These are phyloP conservation scores for Cantharis flavilabris DNA, from an alignment of 2,888 invertebrate species.

Conservation along the genomic window DNA sequence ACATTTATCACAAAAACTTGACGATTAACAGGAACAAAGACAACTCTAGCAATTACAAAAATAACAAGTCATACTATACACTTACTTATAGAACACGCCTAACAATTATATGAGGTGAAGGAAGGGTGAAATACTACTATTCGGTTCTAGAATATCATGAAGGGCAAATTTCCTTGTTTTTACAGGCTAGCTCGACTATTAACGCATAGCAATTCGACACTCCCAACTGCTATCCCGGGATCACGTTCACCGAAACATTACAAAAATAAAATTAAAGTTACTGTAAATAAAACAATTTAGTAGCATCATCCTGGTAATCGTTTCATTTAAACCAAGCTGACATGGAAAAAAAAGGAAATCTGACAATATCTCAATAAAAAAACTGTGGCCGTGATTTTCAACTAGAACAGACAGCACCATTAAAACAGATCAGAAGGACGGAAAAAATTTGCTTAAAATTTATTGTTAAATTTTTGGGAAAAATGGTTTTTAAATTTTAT, in stretches of 20 bases:
- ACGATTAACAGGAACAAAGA: slow-evolving; percentile 23
- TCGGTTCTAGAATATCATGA: not conserved
- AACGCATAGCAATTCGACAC: too few species aligned
- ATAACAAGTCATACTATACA: slow-evolving; percentile 20
- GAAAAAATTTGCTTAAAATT: not conserved
- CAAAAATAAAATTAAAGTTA: too few species aligned
- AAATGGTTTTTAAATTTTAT: not conserved
- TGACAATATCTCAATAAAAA: not conserved
- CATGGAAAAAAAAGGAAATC: too few species aligned
- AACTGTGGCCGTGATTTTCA: not conserved
- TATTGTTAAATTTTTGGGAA: not conserved
- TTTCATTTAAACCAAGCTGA: too few species aligned
- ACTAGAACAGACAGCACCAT: not conserved
- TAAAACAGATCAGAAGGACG: not conserved
- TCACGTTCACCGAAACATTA: too few species aligned
- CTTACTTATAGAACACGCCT: not conserved
- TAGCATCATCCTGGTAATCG: too few species aligned
- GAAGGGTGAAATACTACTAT: too few species aligned
- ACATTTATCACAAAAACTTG: slow-evolving; percentile 25
- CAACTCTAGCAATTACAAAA: slow-evolving; percentile 24
- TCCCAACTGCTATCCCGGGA: too few species aligned
- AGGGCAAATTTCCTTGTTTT: not conserved
- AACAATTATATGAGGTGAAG: not conserved
- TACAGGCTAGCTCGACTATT: not conserved
- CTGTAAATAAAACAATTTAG: too few species aligned